Evolutionary conservation across 2,888 invertebrate genomes (phyloP).

Genomic region (Bibio marci): DNA sequence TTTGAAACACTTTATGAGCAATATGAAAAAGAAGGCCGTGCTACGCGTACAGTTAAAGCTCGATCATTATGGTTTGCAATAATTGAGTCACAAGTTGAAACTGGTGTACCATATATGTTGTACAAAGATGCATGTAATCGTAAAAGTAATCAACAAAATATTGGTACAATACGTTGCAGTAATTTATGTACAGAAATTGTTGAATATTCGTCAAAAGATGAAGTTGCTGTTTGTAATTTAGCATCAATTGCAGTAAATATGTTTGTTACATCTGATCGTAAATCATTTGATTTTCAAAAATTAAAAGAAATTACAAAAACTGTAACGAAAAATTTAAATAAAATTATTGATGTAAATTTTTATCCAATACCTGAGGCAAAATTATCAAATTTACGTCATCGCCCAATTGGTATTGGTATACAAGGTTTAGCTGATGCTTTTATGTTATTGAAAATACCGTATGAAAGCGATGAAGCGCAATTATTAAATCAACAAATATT

Average conservation of each 20-base stretch:
- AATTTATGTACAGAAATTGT: conserved; percentile 97
- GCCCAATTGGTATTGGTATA: conserved; percentile 84
- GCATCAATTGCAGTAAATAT: conserved; percentile 94
- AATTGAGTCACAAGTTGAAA: conserved; percentile 89
- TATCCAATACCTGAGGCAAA: conserved; percentile 86
- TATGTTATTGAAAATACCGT: conserved; percentile 81
- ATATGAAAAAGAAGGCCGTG: conserved; percentile 69
- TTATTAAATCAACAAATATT: conserved; percentile 88
- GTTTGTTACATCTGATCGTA: conserved; percentile 63
- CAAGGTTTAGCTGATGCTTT: conserved; percentile 97
- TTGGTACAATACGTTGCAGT: conserved; percentile 96
- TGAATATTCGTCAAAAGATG: conserved; percentile 81
- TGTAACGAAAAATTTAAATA: conserved; percentile 82
- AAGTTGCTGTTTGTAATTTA: conserved; percentile 94
- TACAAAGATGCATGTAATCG: conserved; percentile 93
- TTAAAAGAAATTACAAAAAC: conserved; percentile 76
- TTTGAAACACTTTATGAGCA: conserved; percentile 73
- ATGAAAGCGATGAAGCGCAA: conserved; percentile 74
- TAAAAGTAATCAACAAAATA: conserved; percentile 94
- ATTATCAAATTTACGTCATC: conserved; percentile 70
- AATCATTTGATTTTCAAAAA: conserved; percentile 72
- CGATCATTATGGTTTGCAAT: conserved; percentile 88
- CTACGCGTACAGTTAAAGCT: conserved; percentile 53
- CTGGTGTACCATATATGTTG: conserved; percentile 94
- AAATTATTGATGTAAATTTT: conserved; percentile 90